A percentile compares a stretch with the other conserved stretches of the same genome.
phyloP scores from a whole-genome alignment of 2,797 vertebrate genomes.

The Mycteria americana region DNA sequence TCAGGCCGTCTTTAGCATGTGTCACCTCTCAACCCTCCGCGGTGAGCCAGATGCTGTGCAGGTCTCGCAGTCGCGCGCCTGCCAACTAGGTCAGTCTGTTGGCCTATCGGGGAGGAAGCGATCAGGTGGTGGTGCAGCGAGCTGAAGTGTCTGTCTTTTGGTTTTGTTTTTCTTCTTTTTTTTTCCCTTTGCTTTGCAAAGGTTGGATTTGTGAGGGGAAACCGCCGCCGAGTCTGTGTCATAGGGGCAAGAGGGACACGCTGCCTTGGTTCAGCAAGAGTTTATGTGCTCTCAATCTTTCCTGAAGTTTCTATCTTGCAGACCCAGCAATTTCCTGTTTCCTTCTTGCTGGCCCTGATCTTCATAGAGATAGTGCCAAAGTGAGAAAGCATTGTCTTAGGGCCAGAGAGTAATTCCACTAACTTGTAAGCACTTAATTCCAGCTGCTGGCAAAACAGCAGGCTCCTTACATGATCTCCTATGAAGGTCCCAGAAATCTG shows the following conservation, averaged over 20 bases:
- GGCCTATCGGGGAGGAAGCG: slow-evolving; percentile 1
- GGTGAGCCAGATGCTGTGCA: slow-evolving; percentile 56
- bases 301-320: slow-evolving; percentile 57
- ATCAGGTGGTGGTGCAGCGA: slow-evolving; percentile 10
- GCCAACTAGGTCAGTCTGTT: slow-evolving; percentile 55
- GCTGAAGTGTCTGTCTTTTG: slow-evolving; percentile 27
- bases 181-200: not conserved
- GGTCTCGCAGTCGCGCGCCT: not conserved
- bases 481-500: not conserved
- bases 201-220: slow-evolving; percentile 28
- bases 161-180: not conserved
- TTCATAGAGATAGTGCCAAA: slow-evolving; percentile 12
- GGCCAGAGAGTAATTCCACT: not conserved
- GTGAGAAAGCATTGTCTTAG: not conserved
- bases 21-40: slow-evolving; percentile 16
- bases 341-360: slow-evolving; percentile 51
- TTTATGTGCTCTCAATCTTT: slow-evolving; percentile 41
- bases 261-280: slow-evolving; percentile 44
- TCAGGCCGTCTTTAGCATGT: not conserved
- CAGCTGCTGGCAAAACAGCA: not conserved
- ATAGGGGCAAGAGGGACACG: not conserved
- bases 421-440: not conserved
- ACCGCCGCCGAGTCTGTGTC: not conserved
- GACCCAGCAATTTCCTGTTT: slow-evolving; percentile 49
- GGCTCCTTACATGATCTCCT: not conserved